Base-by-base conservation (phyloP, 2,797 vertebrate genomes). In the Fratercula arctica region DNA sequence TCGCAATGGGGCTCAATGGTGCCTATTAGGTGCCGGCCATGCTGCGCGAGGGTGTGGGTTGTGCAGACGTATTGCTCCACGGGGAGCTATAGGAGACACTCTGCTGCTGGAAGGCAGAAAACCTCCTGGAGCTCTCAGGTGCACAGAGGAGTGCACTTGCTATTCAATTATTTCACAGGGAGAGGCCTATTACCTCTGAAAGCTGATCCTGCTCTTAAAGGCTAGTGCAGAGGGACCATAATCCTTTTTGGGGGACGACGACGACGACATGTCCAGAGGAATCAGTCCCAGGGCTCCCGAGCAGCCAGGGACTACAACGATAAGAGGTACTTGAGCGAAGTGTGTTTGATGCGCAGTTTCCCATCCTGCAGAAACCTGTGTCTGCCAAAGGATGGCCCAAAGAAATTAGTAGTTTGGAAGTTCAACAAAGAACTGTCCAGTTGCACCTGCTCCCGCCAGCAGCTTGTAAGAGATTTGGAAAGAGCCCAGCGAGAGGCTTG, bases 21-120 rank as follows among this genome's bases (percentile, higher is more conserved):
- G 80, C 91, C 88, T 77, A 51, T 92, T 70, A 90, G 94, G 88
- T 79, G 81, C 94, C 54, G 85, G 93, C 67, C 89, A 72, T 28
- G 82, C 87, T 85, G 90, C 85, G 93, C 4, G 15, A 74, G 69
- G 85, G 46, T 28, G 31, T 74, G 87, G 80, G 29, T 76, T 64
- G 80, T 13, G 23, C 35, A 95, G 87, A 88, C 1, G 2, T 63
- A 90, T 66, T 29, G 74, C 63, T 83, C 94, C 56, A 3, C 0
- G 0, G 91, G 77, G 91, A 96, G 93, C 95, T 76, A 50, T 79
- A 78, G 88, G 45, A 93, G 72, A 80, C 64, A 78, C 76, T 88
- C 76, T 45, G 72, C 59, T 83, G 86, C 90, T 81, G 59, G 79
- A 92, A 86, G 91, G 87, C 87, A 90, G 80, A 90, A 85, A 87